Evolutionary conservation across 2,797 vertebrate genomes (phyloP), one percentile per base, ranked within the genome.

Genomic region (Sebastiscus tertius): DNA sequence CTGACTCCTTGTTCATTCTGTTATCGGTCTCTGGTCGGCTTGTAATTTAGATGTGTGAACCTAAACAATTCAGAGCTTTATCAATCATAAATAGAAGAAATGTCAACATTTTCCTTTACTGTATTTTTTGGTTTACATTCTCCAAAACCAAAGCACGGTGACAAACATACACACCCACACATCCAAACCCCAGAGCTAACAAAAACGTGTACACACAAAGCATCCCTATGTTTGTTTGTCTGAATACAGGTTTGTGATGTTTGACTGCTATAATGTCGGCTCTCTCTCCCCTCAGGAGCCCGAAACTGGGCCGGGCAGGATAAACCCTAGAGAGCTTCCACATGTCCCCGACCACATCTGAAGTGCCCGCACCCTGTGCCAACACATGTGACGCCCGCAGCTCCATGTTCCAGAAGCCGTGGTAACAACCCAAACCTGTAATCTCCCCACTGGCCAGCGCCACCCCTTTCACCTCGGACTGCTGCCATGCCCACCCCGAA

Each of bases 301-400:
- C 70, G 69, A 69, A 87, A 85, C 85, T 80, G 90, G 91, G 92
- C 80, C 78, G 88, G 91, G 87, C 84, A 78, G 88, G 79, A 85
- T 77, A 88, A 94, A 93, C 82, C 84, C 71, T 67, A 87, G 93
- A 96, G 90, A 82, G 87, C 90, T 95, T 95, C 95, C 95, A 95
- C 94, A 94, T 96, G 95, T 85, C 80, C 70, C 58, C 5, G 81
- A 91, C 94, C 95, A 96, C 95, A 95, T 96, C 92, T 90, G 79
- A 96, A 77, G 80, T 89, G 83, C 79, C 87, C 68, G 72, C 88
- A 86, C 91, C 87, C 79, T 80, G 81, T 88, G 92, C 94, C 95
- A 95, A 94, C 92, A 93, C 87, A 92, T 93, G 91, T 75, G 75
- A 81, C 69, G 90, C 89, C 94, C 93, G 36, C 93, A 94, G 91